Conservation (phyloP, 1,140 invertebrate genomes). For the Ditylenchus dipsaci region DNA sequence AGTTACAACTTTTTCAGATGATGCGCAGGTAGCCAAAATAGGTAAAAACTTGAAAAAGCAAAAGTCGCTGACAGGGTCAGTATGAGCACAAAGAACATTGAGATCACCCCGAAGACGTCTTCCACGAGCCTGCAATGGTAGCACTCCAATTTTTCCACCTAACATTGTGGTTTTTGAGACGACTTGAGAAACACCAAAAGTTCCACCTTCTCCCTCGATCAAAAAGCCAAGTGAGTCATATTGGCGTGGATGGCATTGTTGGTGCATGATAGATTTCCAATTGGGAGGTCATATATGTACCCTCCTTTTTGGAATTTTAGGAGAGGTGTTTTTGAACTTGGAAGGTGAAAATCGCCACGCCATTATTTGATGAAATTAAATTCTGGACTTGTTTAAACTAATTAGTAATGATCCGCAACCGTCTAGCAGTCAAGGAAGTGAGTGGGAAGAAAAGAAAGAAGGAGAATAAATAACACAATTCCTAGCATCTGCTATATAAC, state of each 20-base stretch:
- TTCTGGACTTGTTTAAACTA: no score
- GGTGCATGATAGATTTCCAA: conserved; percentile 56
- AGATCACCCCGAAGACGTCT: conserved; percentile 47
- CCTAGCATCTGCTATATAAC: no score
- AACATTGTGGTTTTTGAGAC: not conserved
- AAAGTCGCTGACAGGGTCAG: conserved; percentile 58
- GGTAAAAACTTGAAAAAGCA: conserved; percentile 60
- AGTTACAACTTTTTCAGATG: not conserved
- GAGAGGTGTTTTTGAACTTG: conserved; percentile 60
- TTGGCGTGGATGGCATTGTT: conserved; percentile 60
- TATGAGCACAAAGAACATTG: conserved; percentile 58
- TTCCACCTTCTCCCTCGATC: conserved; percentile 56
- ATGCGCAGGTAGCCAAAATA: not conserved
- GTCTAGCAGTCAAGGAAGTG: no score
- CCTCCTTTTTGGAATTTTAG: conserved; percentile 60
- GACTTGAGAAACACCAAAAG: not conserved
- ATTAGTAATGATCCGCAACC: no score
- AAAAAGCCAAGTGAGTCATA: conserved; percentile 58
- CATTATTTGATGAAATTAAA: conserved; percentile 14
- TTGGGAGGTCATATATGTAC: conserved; percentile 59
- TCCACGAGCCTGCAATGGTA: conserved; percentile 57
- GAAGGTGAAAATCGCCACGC: conserved; percentile 60
- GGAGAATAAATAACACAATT: no score
- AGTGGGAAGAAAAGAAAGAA: no score
- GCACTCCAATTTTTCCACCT: conserved; percentile 58